Evolutionary conservation across 2,797 vertebrate species (phyloP), one percentile per base, ranked within the genome.

Genomic region (Rhabdomys pumilio): DNA sequence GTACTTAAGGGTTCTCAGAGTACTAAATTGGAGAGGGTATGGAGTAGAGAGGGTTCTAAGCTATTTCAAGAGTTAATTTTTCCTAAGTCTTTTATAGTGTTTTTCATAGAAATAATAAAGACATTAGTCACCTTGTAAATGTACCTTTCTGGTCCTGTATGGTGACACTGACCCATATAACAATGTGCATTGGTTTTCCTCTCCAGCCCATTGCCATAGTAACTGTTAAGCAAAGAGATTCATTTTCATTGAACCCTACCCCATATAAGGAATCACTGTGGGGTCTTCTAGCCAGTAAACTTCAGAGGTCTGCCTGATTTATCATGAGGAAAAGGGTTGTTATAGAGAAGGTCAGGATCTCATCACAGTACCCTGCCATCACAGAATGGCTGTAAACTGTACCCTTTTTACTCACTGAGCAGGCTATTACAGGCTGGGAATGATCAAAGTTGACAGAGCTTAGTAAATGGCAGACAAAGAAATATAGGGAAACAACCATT

Each of bases 61-160:
- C 44, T 72, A 17, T 57, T 82, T 65, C 34, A 61, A 38, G 44
- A 73, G 15, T 77, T 77, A n/a, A 7, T 34, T 67, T 89, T 84
- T 3, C 0, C 34, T 22, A 44, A 65, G 3, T 72, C 83, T 91
- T 44, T 86, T 11, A 86, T 0, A 91, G 7, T 38, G 3, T 11
- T 65, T 95, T 59, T 95, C 50, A 84, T 50, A 80, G 44, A 94
- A 93, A 82, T 67, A 11, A 44, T 41, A 41, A 41, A 89, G 34
- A 8, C 1, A 57, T 79, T 85, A 86, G 29, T 79, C 1, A 81
- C 47, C 29, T 41, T 50, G 1, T 79, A 86, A 77, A 26, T 11
- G 5, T 63, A 83, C 19, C 50, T 94, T 89, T 65, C 44, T 86
- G 26, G 38, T 92, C 11, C 12, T 79, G 22, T 95, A 81, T 11